These are phyloP conservation scores for Horisme vitalbata DNA, from an alignment of 2,888 invertebrate species.

Conservation along the genomic window DNA sequence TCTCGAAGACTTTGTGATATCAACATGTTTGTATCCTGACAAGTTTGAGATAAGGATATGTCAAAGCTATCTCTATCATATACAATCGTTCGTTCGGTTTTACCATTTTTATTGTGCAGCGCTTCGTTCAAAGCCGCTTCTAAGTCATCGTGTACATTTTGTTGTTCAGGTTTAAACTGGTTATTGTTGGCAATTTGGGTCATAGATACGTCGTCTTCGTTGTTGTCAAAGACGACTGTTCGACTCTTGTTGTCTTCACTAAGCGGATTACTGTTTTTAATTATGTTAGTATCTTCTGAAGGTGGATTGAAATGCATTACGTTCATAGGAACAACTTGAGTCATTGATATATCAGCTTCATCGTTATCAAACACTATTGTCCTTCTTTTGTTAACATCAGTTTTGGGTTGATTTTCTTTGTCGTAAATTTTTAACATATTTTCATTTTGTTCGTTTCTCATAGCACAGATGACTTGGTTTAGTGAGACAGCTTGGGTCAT, in stretches of 20 bases:
- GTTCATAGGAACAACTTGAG: constrained; percentile 37
- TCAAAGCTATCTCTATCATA: constrained; percentile 28
- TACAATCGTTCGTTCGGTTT: constrained; percentile 7
- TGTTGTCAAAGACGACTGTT: constrained; percentile 16
- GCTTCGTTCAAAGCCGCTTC: constrained; percentile 17
- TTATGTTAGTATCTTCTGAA: neutral
- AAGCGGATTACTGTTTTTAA: too few species aligned
- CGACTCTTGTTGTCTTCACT: neutral
- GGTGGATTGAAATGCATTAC: constrained; percentile 13
- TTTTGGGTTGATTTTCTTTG: neutral
- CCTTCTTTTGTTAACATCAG: constrained; percentile 20
- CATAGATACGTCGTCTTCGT: constrained; percentile 18
- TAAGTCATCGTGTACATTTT: constrained; percentile 7
- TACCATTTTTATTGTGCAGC: constrained; percentile 7
- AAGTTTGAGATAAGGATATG: constrained; percentile 23
- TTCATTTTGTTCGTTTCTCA: neutral
- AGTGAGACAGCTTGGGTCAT: constrained; percentile 9
- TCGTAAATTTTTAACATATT: neutral
- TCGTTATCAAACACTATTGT: constrained; percentile 34
- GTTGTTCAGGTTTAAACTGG: neutral
- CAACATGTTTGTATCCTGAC: constrained; percentile 16
- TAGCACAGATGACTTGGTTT: constrained; percentile 22
- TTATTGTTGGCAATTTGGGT: constrained; percentile 14
- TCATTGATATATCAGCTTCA: constrained; percentile 40
- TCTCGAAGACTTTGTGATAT: constrained; percentile 13